A percentile compares a stretch with the other conserved stretches of the same genome.
phyloP scores from a whole-genome alignment of 2,888 invertebrate species.

The Campoplex nolae region DNA sequence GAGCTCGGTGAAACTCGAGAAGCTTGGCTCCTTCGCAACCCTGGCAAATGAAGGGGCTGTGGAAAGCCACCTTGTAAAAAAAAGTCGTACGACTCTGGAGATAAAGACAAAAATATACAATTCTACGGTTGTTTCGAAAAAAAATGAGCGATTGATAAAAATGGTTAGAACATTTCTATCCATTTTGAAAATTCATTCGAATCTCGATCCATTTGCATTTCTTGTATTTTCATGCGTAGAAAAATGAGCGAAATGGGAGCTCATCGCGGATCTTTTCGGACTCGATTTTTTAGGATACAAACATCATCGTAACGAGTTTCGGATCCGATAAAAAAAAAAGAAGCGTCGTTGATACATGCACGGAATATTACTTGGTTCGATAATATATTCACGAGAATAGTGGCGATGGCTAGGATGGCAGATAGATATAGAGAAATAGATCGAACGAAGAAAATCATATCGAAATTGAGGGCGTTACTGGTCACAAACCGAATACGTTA shows the following conservation, averaged over 20 bases:
- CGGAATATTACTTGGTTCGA: too few relatives aligned
- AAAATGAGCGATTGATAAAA: not conserved
- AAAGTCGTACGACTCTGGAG: not conserved
- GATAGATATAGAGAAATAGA: not conserved
- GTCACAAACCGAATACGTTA: not conserved
- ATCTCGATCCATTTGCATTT: too few relatives aligned
- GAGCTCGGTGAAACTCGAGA: conserved; percentile 34
- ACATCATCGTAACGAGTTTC: too few relatives aligned
- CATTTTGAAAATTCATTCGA: too few relatives aligned
- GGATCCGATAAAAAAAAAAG: too few relatives aligned
- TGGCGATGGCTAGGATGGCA: not conserved
- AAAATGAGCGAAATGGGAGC: too few relatives aligned
- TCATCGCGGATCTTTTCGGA: too few relatives aligned
- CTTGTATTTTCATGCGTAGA: too few relatives aligned
- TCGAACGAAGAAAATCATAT: conserved; percentile 6
- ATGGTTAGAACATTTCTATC: not conserved
- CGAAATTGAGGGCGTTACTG: not conserved
- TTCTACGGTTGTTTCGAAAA: not conserved
- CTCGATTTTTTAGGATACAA: too few relatives aligned
- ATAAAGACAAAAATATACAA: not conserved
- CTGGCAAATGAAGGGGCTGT: conserved; percentile 28
- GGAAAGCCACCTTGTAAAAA: conserved; percentile 43
- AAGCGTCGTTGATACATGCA: too few relatives aligned
- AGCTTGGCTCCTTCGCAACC: conserved; percentile 20
- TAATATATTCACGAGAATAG: too few relatives aligned